Base-by-base conservation (phyloP, 2,888 invertebrate genomes). In the Cosmia trapezina region DNA sequence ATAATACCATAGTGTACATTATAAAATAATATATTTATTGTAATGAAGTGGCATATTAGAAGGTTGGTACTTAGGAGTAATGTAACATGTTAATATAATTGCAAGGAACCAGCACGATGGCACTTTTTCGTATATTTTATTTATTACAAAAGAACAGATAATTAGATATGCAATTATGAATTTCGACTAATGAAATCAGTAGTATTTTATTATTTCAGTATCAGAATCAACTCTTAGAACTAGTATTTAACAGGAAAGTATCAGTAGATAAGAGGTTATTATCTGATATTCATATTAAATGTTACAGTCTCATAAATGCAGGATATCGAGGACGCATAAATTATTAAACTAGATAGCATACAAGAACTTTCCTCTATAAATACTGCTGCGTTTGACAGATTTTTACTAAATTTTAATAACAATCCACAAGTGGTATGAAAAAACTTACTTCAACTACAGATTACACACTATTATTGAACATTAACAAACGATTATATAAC, bases 21-120 rank as follows among this genome's bases (percentile, higher is more conserved):
- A 93, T 90, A 93, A 94, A 94, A 94, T 93, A 91, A 91, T 92
- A 91, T 92, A 91, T 93, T 81, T 92, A 91, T 93, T 93, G 91
- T 91, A 92, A 89, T 93, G 93, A 91, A 91, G 91, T 91, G 90
- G 92, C 89, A 91, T 91, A 90, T 86, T 90, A 89, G 85, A 90
- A 90, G 89, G 86, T 91, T 87, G 86, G 87, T 89, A 89, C 88
- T 90, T 88, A 89, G 33, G 89, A 88, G 87, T 88, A 87, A 80
- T 85, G 82, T 86, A 87, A 87, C 84, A 81, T 83, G 77, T 87
- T 83, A 83, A 87, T 76, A 81, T 81, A 88, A 87, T 84, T 87
- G 89, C 76, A 86, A 94, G 93, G 93, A 94, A 94, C 94, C 92
- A 90, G 91, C 88, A 90, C 89, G 87, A 94, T 94, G 94, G 94